These are phyloP conservation scores for Stramonita haemastoma DNA, from an alignment of 2,888 invertebrate genomes.

Conservation along the genomic window DNA sequence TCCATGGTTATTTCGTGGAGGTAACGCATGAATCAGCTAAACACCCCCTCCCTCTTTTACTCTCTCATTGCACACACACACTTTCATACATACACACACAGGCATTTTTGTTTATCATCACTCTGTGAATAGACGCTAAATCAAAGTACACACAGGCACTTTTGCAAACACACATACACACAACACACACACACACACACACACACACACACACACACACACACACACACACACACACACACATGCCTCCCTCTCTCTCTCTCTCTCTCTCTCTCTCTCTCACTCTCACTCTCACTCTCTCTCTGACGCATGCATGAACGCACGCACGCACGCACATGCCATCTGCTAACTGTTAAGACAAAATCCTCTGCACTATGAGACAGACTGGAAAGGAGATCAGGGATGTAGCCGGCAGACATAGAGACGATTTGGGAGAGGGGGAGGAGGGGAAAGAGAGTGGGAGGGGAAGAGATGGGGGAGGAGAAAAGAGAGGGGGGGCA, in stretches of 20 bases:
- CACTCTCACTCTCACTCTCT: not conserved
- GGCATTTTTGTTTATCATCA: too few species aligned
- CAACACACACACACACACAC: not conserved
- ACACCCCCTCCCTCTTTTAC: too few species aligned
- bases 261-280: not conserved
- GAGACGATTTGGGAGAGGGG: too few species aligned
- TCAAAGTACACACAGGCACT: not conserved
- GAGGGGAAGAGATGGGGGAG: too few species aligned
- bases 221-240: conserved; percentile 4
- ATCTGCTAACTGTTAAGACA: too few species aligned
- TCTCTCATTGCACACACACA: not conserved
- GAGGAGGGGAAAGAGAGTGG: too few species aligned
- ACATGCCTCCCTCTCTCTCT: not conserved
- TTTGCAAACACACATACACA: not conserved
- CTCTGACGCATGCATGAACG: not conserved
- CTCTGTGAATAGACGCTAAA: not conserved
- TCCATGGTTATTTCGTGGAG: too few species aligned
- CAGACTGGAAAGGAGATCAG: too few species aligned
- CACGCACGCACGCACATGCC: not conserved
- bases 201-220: conserved; percentile 16
- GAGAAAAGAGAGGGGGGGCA: too few species aligned
- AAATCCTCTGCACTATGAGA: too few species aligned
- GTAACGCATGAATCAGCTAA: too few species aligned
- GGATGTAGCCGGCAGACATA: too few species aligned
- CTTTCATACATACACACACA: not conserved